These are phyloP conservation scores for Odontamblyopus lacepedii DNA, from an alignment of 2,797 vertebrate genomes.

Conservation along the genomic window DNA sequence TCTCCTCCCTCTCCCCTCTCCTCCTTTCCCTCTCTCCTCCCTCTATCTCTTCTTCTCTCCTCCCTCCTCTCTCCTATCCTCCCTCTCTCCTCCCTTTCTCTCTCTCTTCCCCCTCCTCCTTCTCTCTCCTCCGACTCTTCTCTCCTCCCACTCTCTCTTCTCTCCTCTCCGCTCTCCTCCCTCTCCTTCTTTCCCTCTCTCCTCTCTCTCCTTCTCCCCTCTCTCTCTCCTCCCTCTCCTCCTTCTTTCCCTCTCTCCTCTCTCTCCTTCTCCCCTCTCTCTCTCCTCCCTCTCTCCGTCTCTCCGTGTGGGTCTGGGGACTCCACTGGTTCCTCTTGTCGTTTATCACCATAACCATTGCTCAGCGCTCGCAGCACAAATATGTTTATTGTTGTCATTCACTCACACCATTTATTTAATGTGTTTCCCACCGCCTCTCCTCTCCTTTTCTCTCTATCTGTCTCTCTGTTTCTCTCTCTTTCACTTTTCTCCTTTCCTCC, in stretches of 20 bases:
- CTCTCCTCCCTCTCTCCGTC: not conserved
- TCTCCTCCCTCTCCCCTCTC: no score
- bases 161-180: no score
- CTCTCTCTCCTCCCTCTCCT: constrained; percentile 2
- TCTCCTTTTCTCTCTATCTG: constrained; percentile 35
- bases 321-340: constrained; percentile 48
- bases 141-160: no score
- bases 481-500: not conserved
- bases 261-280: no score
- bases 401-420: constrained; percentile 70
- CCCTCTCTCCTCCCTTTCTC: no score
- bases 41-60: no score
- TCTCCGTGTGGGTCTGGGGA: constrained; percentile 8
- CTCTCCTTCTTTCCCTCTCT: no score
- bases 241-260: no score
- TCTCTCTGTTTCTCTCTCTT: constrained; percentile 30
- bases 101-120: no score
- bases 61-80: no score
- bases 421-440: constrained; percentile 44
- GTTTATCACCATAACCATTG: constrained; percentile 72
- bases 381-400: constrained; percentile 75
- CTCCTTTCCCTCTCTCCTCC: no score
- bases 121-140: no score
- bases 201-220: not conserved
- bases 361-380: constrained; percentile 67